Evolutionary conservation across 2,888 invertebrate species (phyloP).

Genomic region (Belgica antarctica): DNA sequence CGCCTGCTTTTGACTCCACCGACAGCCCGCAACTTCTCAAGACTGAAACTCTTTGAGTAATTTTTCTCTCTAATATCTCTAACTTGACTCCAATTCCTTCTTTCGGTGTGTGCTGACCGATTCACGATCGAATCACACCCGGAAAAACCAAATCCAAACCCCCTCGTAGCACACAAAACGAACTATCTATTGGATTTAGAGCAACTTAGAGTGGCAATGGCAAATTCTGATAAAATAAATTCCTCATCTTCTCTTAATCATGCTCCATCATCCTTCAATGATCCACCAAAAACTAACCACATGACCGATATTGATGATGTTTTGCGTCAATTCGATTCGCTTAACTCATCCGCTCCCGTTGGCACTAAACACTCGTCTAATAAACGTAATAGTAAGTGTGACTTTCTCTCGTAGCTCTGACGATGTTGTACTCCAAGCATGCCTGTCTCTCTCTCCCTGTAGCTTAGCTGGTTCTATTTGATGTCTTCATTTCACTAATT

Average conservation of each 20-base stretch:
- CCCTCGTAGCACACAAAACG: slow-evolving; percentile 51
- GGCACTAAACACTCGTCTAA: slow-evolving; percentile 30
- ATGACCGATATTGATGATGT: slow-evolving; percentile 35
- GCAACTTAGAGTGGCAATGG: slow-evolving; percentile 57
- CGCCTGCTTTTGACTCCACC: neutral
- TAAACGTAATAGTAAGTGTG: slow-evolving; percentile 41
- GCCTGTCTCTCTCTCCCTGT: neutral
- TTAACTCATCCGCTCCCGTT: slow-evolving; percentile 17
- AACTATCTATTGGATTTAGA: slow-evolving; percentile 59
- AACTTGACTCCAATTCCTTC: slow-evolving; percentile 10
- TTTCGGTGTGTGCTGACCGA: neutral
- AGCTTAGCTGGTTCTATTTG: neutral
- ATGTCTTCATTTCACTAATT: neutral
- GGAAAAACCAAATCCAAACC: slow-evolving; percentile 19
- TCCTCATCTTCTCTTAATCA: slow-evolving; percentile 50
- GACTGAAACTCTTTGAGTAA: slow-evolving; percentile 5
- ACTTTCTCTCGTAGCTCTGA: neutral
- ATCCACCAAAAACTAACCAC: slow-evolving; percentile 29
- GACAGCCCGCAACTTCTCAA: neutral
- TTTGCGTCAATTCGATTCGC: slow-evolving; percentile 42
- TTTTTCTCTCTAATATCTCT: slow-evolving; percentile 23
- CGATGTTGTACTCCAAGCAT: neutral
- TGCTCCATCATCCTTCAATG: slow-evolving; percentile 20
- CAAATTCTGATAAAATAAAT: slow-evolving; percentile 56
- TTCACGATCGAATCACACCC: too few relatives aligned